Percentiles rank a stretch among this genome's conserved stretches.
Evolutionary conservation across 2,113 vertebrate species (phyloP).

Genomic region (Chunga burmeisteri): DNA sequence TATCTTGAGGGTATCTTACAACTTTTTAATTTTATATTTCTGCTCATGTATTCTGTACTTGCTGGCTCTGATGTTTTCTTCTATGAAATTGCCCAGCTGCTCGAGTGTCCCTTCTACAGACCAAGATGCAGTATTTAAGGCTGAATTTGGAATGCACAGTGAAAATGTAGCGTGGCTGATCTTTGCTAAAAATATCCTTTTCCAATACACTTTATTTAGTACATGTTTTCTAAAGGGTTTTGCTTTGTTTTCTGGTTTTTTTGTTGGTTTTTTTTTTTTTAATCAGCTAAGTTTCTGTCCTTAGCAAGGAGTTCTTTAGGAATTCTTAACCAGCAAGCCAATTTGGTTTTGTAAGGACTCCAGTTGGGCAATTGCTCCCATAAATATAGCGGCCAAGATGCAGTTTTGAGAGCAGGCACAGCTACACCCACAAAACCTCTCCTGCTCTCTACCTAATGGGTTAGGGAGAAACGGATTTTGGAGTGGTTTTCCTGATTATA

Average conservation of each 20-base stretch:
- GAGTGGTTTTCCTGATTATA: not conserved
- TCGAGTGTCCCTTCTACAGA: not conserved
- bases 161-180: not conserved
- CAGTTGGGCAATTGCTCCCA: not conserved
- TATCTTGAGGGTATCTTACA: not conserved
- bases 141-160: not conserved
- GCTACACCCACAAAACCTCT: not conserved
- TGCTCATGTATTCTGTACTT: not conserved
- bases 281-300: not conserved
- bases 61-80: not conserved
- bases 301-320: not conserved
- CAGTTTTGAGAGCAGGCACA: not conserved
- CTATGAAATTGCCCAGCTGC: conserved; percentile 11
- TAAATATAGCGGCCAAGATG: not conserved
- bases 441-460: not conserved
- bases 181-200: not conserved
- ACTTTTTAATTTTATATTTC: not conserved
- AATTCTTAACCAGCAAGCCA: not conserved
- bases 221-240: not conserved
- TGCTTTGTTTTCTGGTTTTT: not conserved
- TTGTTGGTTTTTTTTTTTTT: not conserved
- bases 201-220: not conserved
- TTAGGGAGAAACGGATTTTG: not conserved
- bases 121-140: not conserved
- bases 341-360: not conserved